phyloP scores from a whole-genome alignment of 2,113 vertebrate genomes.

The Pao palembangensis region DNA sequence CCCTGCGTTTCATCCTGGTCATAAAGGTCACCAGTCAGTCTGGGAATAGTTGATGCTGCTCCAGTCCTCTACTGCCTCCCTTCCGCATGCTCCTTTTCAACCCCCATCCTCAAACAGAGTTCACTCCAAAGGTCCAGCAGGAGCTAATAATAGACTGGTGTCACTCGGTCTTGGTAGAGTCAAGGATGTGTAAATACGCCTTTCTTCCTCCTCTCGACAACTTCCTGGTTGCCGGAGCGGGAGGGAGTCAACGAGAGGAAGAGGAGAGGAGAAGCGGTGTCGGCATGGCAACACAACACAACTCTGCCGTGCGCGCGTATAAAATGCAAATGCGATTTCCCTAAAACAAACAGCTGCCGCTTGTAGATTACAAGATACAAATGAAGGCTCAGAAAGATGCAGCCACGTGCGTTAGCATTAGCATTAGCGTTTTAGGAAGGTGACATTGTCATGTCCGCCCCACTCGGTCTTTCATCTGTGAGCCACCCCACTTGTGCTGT shows the following conservation, averaged over 20 bases:
- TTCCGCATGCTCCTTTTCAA: slow-evolving; percentile 6
- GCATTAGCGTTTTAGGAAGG: neutral
- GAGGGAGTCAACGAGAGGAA: slow-evolving; percentile 62
- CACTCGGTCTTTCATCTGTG: slow-evolving; percentile 32
- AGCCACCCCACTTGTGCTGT: slow-evolving; percentile 26
- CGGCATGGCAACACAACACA: slow-evolving; percentile 80
- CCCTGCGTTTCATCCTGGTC: slow-evolving; percentile 13
- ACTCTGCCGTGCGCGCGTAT: slow-evolving; percentile 60
- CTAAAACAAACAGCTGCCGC: slow-evolving; percentile 65
- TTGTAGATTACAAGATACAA: too few species aligned
- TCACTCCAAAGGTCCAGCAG: slow-evolving; percentile 41
- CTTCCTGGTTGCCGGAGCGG: slow-evolving; percentile 60
- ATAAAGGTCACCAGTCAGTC: slow-evolving; percentile 38
- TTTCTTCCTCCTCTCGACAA: slow-evolving; percentile 61
- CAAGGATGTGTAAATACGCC: slow-evolving; percentile 69
- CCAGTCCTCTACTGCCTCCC: slow-evolving; percentile 10
- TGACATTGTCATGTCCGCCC: slow-evolving; percentile 19
- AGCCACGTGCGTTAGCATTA: slow-evolving; percentile 5
- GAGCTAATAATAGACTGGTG: slow-evolving; percentile 66
- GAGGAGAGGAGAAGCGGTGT: slow-evolving; percentile 58
- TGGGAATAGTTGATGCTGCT: slow-evolving; percentile 32
- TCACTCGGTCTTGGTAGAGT: slow-evolving; percentile 50
- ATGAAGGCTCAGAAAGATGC: neutral
- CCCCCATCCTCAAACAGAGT: slow-evolving; percentile 34
- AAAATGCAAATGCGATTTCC: slow-evolving; percentile 77